A percentile compares a stretch with the other conserved stretches of the same genome.
These are phyloP conservation scores for Dolichomitus sp. DNA, from an alignment of 2,888 invertebrate species.

Conservation along the genomic window DNA sequence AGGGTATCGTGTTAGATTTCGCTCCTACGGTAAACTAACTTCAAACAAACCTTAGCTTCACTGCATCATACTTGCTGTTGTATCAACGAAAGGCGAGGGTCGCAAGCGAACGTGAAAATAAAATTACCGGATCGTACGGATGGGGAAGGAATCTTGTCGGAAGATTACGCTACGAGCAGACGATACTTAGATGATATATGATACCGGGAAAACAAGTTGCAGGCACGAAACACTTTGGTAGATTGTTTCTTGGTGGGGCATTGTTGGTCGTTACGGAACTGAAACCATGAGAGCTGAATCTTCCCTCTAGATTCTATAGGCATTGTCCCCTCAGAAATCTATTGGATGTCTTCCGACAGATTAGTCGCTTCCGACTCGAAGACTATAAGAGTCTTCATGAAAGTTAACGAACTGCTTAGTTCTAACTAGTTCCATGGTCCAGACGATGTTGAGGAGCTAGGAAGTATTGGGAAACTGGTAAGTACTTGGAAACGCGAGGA, in stretches of 20 bases:
- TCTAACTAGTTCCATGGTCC: constrained; percentile 37
- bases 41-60: constrained; percentile 32
- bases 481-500: constrained; percentile 18
- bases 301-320: background rate
- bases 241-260: constrained; percentile 30
- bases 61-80: constrained; percentile 17
- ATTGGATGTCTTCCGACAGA: background rate
- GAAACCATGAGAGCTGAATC: background rate
- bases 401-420: background rate
- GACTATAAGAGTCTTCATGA: background rate
- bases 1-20: constrained; percentile 50
- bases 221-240: constrained; percentile 13
- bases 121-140: constrained; percentile 35
- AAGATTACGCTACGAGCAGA: constrained; percentile 36
- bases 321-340: background rate
- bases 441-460: constrained; percentile 5
- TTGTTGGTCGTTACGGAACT: constrained; percentile 17
- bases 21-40: constrained; percentile 53
- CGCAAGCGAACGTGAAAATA: constrained; percentile 38
- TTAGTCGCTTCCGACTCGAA: background rate
- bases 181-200: constrained; percentile 11
- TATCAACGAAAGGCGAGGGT: constrained; percentile 36
- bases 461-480: constrained; percentile 20
- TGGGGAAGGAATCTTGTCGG: constrained; percentile 25
- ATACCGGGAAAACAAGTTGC: constrained; percentile 10